Evolutionary conservation across 30 jellyfish, hydroid and myxozoan genomes (phyloP).

Genomic region (Sanderia malayensis): DNA sequence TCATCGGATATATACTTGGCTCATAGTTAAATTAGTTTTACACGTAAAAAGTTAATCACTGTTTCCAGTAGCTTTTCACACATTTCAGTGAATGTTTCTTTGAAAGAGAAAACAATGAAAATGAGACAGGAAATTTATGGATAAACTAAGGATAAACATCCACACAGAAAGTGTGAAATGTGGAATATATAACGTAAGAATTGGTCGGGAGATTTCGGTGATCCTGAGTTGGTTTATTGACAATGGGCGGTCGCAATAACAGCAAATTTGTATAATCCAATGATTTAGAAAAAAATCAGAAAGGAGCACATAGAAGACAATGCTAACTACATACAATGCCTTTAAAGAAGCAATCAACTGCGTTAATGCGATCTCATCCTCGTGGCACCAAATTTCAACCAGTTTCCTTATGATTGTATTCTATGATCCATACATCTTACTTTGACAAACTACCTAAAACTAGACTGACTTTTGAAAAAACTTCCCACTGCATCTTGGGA

Average conservation of each 20-base stretch:
- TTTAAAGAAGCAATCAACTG: neutral
- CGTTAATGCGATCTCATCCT: slow-evolving; percentile 3
- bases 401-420: neutral
- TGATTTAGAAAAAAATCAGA: neutral
- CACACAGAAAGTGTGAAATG: neutral
- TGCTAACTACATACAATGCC: neutral
- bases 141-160: neutral
- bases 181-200: neutral
- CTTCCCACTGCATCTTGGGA: too few relatives aligned
- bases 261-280: neutral
- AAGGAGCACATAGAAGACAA: neutral
- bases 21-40: too few relatives aligned
- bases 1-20: too few relatives aligned
- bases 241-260: slow-evolving; percentile 3
- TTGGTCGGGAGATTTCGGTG: neutral
- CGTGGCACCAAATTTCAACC: neutral
- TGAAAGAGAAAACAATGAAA: too few relatives aligned
- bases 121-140: neutral
- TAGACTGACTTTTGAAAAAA: too few relatives aligned
- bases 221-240: neutral
- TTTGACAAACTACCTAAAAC: neutral
- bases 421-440: neutral
- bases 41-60: too few relatives aligned
- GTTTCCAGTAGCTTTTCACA: too few relatives aligned
- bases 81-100: too few relatives aligned